Conservation (phyloP, 2,888 invertebrate genomes). For the Operophtera brumata region DNA sequence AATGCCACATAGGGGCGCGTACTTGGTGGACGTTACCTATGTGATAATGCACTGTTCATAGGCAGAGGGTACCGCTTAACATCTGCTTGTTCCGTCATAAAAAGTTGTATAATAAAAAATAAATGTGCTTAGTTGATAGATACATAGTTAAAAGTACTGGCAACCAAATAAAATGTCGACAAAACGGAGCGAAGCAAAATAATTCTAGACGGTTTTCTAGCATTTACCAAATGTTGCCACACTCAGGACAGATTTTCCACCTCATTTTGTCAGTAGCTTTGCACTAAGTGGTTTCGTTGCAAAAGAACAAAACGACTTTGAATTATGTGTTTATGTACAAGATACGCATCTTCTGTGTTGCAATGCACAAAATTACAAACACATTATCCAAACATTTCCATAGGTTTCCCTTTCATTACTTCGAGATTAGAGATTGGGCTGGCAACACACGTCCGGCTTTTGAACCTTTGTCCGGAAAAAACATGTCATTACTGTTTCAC, state of each 20-base stretch:
- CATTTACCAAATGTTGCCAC: conserved; percentile 6
- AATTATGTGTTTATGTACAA: conserved; percentile 14
- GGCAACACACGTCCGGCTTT: conserved; percentile 5
- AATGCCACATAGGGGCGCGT: too few relatives aligned
- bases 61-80: too few relatives aligned
- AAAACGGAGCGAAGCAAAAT: neutral
- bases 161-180: neutral
- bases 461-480: neutral
- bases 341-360: conserved; percentile 35
- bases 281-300: conserved; percentile 12
- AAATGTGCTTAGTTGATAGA: too few relatives aligned
- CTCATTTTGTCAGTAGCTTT: neutral
- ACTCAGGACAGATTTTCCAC: conserved; percentile 10
- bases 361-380: conserved; percentile 46
- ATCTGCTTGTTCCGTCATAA: too few relatives aligned
- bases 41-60: too few relatives aligned
- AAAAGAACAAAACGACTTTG: conserved; percentile 15
- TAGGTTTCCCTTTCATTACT: conserved; percentile 34
- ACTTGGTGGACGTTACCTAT: too few relatives aligned
- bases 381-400: conserved; percentile 32
- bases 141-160: neutral
- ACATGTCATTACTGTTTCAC: too few relatives aligned
- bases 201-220: neutral
- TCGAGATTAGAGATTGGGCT: conserved; percentile 16
- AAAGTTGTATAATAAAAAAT: neutral